Evolutionary conservation across 2,888 invertebrate genomes (phyloP), one percentile per base, ranked within the genome.

Genomic region (Pyrocoelia pectoralis): DNA sequence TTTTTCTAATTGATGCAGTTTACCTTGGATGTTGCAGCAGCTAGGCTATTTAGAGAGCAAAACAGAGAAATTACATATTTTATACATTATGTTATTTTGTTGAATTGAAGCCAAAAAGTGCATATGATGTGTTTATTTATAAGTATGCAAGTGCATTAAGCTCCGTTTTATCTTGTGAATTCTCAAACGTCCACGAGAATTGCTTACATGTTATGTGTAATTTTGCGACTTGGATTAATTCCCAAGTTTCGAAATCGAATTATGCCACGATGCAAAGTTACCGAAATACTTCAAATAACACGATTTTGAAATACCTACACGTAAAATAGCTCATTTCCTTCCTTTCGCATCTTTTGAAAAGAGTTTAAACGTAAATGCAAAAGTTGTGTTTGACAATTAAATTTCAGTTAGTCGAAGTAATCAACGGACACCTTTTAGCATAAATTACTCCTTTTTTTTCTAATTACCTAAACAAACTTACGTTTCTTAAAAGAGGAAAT

Each of bases 41-140:
- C 68, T 24, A 33, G n/a, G 33, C n/a, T 71, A 71, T 71, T 71
- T 71, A 68, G 69, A 71, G 71, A 70, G 66, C 67, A 57, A 57
- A 60, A 57, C 65, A 68, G 67, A 69, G 68, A 71, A 71, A 65
- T 66, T 65, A 70, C 66, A 55, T 55, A 67, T 61, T 65, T 67
- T 66, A 68, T 70, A 68, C 67, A 68, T 68, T 70, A 68, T 67
- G 68, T 69, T 71, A 71, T 69, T 71, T 68, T 69, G 67, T 70
- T 69, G 70, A 68, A 68, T 59, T 66, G 68, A 68, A 67, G 68
- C 71, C 70, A 70, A 70, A 65, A 67, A 65, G 66, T 53, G 67
- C 66, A 61, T 61, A 50, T 62, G 65, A 55, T 63, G 52, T 61
- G 62, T 67, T 63, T 65, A 68, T 71, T 68, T 70, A 70, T 68